Evolutionary conservation across 2,888 invertebrate genomes (phyloP).

Genomic region (Dicranocentrus wangi): DNA sequence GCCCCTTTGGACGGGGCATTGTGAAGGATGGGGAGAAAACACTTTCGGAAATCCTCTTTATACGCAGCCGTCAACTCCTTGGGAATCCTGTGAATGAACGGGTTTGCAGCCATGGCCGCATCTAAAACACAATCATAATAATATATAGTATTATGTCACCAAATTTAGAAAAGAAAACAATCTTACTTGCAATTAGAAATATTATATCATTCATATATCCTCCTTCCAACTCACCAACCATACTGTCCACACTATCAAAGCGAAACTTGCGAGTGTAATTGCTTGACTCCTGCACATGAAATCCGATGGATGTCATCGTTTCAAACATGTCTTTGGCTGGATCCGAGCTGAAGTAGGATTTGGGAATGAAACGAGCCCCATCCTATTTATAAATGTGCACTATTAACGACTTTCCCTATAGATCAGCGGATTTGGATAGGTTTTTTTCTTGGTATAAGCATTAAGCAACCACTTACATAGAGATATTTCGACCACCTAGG

Average conservation of each 20-base stretch:
- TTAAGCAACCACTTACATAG: no score
- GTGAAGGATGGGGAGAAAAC: slow-evolving; percentile 66
- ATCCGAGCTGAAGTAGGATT: slow-evolving; percentile 70
- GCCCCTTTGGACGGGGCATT: slow-evolving; percentile 48
- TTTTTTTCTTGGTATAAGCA: no score
- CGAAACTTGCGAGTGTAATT: slow-evolving; percentile 66
- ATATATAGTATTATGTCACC: not conserved
- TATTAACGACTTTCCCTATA: no score
- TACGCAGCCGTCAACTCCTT: slow-evolving; percentile 59
- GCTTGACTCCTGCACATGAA: slow-evolving; percentile 64
- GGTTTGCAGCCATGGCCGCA: slow-evolving; percentile 73
- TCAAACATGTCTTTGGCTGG: slow-evolving; percentile 68
- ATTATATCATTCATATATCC: no score
- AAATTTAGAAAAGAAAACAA: no score
- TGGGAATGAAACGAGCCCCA: slow-evolving; percentile 71
- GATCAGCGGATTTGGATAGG: no score
- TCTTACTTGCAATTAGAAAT: no score
- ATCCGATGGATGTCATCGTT: slow-evolving; percentile 69
- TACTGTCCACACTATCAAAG: slow-evolving; percentile 67
- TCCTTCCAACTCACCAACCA: slow-evolving; percentile 68
- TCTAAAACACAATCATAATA: slow-evolving; percentile 58
- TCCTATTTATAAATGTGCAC: slow-evolving; percentile 66
- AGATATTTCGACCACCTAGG: slow-evolving; percentile 69
- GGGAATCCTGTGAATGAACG: slow-evolving; percentile 71
- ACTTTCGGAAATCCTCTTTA: slow-evolving; percentile 68